Percentiles rank a stretch among this genome's conserved stretches.
phyloP scores from a whole-genome alignment of 2,797 vertebrate species.

The Fistularia commersonii region DNA sequence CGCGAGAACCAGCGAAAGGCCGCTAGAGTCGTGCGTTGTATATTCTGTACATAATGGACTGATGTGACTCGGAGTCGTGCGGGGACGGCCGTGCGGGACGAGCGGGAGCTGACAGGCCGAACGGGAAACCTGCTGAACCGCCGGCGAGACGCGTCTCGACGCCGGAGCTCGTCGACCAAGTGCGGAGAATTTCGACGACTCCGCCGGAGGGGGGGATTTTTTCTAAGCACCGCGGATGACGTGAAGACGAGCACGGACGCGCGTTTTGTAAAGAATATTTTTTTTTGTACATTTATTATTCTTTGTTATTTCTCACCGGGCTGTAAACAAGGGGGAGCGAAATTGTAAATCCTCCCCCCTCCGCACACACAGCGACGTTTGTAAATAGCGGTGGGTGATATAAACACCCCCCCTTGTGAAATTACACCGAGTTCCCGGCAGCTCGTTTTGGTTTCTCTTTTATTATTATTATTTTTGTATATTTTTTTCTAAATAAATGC shows the following conservation, averaged over 20 bases:
- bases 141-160: too few relatives aligned
- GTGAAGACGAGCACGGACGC: not conserved
- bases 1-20: slow-evolving; percentile 52
- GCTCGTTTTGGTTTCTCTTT: too few relatives aligned
- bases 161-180: slow-evolving; percentile 43
- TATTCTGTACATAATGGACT: slow-evolving; percentile 54
- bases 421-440: too few relatives aligned
- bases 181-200: slow-evolving; percentile 58
- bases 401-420: too few relatives aligned
- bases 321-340: not conserved
- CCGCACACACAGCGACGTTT: not conserved
- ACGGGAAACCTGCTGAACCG: too few relatives aligned
- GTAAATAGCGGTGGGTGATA: not conserved
- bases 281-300: too few relatives aligned
- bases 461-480: slow-evolving; percentile 24
- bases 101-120: slow-evolving; percentile 25
- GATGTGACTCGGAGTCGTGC: slow-evolving; percentile 28
- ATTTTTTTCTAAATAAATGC: slow-evolving; percentile 24
- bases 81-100: slow-evolving; percentile 41
- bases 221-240: not conserved
- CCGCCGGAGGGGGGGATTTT: slow-evolving; percentile 58
- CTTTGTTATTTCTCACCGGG: too few relatives aligned
- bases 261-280: too few relatives aligned
- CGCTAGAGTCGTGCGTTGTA: slow-evolving; percentile 41
- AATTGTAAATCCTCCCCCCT: not conserved